Conservation (phyloP, 2,797 vertebrate species). For the Salarias fasciatus region DNA sequence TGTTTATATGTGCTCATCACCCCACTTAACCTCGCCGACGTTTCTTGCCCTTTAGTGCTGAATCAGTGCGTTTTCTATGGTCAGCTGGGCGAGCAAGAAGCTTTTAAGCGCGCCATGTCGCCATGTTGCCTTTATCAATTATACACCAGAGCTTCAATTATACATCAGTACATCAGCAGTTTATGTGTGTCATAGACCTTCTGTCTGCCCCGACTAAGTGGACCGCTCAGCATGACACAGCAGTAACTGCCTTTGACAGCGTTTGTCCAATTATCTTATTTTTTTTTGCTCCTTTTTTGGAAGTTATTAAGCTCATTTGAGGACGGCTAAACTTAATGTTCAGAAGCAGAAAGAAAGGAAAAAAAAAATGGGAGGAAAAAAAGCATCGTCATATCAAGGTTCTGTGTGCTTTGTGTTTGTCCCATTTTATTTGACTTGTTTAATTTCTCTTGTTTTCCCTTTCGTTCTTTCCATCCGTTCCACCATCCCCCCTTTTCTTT, state of each 20-base stretch:
- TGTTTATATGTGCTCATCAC: constrained; percentile 32
- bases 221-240: constrained; percentile 54
- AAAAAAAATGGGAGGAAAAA: not conserved
- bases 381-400: constrained; percentile 3
- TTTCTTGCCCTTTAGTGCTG: constrained; percentile 26
- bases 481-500: constrained; percentile 58
- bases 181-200: constrained; percentile 58
- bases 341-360: not conserved
- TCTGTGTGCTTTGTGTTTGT: constrained; percentile 47
- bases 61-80: constrained; percentile 32
- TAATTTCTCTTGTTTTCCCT: constrained; percentile 79
- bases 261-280: constrained; percentile 2
- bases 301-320: not conserved
- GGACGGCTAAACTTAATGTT: not conserved
- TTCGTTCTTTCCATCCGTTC: constrained; percentile 85
- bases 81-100: constrained; percentile 47
- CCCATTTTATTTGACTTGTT: constrained; percentile 66
- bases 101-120: constrained; percentile 63
- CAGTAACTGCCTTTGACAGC: constrained; percentile 29
- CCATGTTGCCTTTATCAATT: constrained; percentile 70
- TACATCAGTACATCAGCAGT: constrained; percentile 65
- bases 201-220: constrained; percentile 52
- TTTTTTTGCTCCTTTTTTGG: not conserved
- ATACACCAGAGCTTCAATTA: constrained; percentile 68
- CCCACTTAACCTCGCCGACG: constrained; percentile 50